Conservation (phyloP, 1,140 invertebrate species). For the Drosophila insularis region DNA sequence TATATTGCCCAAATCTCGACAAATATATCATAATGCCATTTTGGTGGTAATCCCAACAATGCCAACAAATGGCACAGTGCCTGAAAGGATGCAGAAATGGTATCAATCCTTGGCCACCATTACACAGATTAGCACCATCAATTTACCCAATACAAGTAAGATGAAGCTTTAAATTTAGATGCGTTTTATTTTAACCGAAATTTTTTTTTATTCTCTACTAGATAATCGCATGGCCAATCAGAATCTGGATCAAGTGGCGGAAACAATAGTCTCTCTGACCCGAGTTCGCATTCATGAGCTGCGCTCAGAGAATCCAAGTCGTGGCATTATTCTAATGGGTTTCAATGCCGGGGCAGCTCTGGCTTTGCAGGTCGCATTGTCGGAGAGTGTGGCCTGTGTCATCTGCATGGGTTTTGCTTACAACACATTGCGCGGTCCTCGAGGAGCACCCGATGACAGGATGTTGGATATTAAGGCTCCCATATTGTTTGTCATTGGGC, state of each 20-base stretch:
- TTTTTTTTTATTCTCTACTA: background rate
- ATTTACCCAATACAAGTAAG: slow-evolving; percentile 82
- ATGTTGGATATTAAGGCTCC: slow-evolving; percentile 89
- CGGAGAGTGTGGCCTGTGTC: slow-evolving; percentile 88
- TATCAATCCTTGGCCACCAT: slow-evolving; percentile 87
- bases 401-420: slow-evolving; percentile 92
- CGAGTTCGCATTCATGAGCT: slow-evolving; percentile 88
- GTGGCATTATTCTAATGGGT: slow-evolving; percentile 90
- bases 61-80: slow-evolving; percentile 83
- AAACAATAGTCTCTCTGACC: slow-evolving; percentile 88
- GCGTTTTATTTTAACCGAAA: too few relatives aligned
- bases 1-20: slow-evolving; percentile 83
- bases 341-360: slow-evolving; percentile 89
- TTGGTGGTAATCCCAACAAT: slow-evolving; percentile 87
- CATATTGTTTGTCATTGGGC: slow-evolving; percentile 91
- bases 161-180: background rate
- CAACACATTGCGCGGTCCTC: slow-evolving; percentile 88
- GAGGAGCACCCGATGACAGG: slow-evolving; percentile 91
- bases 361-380: slow-evolving; percentile 87
- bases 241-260: slow-evolving; percentile 82
- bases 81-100: slow-evolving; percentile 88
- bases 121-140: slow-evolving; percentile 88
- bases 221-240: slow-evolving; percentile 66
- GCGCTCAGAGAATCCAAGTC: slow-evolving; percentile 86
- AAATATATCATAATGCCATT: slow-evolving; percentile 88